A percentile compares a stretch with the other conserved stretches of the same genome.
phyloP scores from a whole-genome alignment of 2,113 vertebrate genomes.

The Maccullochella peelii region DNA sequence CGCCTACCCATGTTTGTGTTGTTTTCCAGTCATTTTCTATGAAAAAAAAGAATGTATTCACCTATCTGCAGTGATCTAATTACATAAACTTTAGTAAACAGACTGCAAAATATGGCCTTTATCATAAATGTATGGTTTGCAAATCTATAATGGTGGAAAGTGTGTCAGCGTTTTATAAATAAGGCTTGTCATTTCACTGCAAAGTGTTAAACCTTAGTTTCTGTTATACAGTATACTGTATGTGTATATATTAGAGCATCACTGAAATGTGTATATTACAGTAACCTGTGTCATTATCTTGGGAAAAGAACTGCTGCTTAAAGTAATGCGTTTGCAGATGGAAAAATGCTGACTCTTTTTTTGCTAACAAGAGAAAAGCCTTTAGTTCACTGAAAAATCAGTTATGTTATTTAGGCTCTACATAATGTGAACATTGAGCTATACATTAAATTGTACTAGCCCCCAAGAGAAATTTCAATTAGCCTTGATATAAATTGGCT shows the following conservation, averaged over 20 bases:
- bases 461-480: not conserved
- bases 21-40: not conserved
- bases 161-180: not conserved
- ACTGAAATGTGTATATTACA: not conserved
- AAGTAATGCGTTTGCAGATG: not conserved
- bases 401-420: not conserved
- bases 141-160: not conserved
- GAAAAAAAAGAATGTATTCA: not conserved
- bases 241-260: not conserved
- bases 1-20: not conserved
- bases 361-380: not conserved
- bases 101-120: not conserved
- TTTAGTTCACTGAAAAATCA: not conserved
- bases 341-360: not conserved
- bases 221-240: not conserved
- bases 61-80: not conserved
- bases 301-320: not conserved
- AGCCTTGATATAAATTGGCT: not conserved
- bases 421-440: not conserved
- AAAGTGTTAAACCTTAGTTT: not conserved
- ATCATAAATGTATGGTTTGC: not conserved
- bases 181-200: not conserved
- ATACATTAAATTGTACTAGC: not conserved
- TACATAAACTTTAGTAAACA: not conserved
- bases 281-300: not conserved